phyloP scores from a whole-genome alignment of 2,113 vertebrate genomes.

The Lepus americanus region DNA sequence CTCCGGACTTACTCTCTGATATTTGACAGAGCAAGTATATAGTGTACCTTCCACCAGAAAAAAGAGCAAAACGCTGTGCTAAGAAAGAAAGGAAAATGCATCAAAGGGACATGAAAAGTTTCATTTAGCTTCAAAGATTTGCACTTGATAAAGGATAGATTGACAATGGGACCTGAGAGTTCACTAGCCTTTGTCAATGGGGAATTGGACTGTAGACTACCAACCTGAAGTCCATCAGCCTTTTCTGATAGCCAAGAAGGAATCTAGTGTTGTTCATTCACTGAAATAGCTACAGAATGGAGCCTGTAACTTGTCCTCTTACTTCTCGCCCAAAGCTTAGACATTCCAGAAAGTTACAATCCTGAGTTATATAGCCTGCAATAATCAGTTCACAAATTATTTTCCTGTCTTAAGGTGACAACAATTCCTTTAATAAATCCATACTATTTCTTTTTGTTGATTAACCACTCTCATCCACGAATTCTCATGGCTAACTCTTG shows the following conservation, averaged over 20 bases:
- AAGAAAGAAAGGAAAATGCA: constrained; percentile 31
- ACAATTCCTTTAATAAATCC: not conserved
- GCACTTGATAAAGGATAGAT: not conserved
- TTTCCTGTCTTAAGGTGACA: not conserved
- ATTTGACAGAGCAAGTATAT: not conserved
- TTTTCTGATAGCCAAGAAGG: not conserved
- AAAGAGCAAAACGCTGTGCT: not conserved
- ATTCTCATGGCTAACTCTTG: not conserved
- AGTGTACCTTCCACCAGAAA: not conserved
- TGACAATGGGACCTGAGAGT: not conserved
- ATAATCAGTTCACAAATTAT: constrained; percentile 25
- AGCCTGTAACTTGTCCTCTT: not conserved
- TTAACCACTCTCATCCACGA: not conserved
- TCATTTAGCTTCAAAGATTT: not conserved
- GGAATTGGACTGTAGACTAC: not conserved
- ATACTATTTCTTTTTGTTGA: not conserved
- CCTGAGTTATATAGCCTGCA: not conserved
- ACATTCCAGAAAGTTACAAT: not conserved
- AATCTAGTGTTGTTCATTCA: not conserved
- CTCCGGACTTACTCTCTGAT: not conserved
- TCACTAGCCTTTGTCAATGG: not conserved
- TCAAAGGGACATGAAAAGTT: not conserved
- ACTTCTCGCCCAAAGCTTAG: not conserved
- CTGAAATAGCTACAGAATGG: not conserved
- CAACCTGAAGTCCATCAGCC: not conserved